Evolutionary conservation across 2,888 invertebrate species (phyloP), one percentile per base, ranked within the genome.

Genomic region (Xanthia icteritia): DNA sequence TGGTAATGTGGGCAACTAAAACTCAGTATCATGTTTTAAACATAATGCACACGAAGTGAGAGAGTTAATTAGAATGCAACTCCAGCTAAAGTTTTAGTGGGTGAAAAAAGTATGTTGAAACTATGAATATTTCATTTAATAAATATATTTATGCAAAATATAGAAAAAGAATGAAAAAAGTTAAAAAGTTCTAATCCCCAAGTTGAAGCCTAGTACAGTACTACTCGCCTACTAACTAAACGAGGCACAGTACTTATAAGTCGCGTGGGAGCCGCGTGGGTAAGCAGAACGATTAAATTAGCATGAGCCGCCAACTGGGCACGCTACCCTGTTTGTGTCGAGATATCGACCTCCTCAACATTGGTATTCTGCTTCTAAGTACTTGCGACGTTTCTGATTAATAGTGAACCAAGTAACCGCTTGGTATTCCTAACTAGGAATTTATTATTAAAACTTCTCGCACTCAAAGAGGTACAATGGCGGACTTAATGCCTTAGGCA

Each of bases 261-360:
- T 87, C 81, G 91, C 89, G 92, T 92, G 91, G 92, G 91, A 90
- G 89, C 79, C n/a, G 89, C 87, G 89, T 91, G 90, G 89, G 90
- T 83, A 87, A 81, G 76, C 78, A 77, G 81, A 81, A 81, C 85
- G 85, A 85, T 88, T 85, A 86, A 85, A 90, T 89, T 89, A 87
- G 82, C 86, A 88, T 86, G 76, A 79, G 73, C 61, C 76, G 85
- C 77, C 85, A 85, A 81, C 85, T 80, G 77, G 68, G 75, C 86
- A 89, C 82, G 82, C 83, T 79, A 81, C 79, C 70, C 77, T 85
- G 78, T 83, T 79, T 83, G 82, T 81, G 81, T 70, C 70, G 76
- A 82, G 83, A 84, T 86, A 86, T 86, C 86, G 76, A 76, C 77
- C 64, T 75, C 60, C 68, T 73, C 69, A 63, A 72, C 72, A 64